Evolutionary conservation across 2,113 vertebrate species (phyloP).

Genomic region (Agapornis roseicollis): DNA sequence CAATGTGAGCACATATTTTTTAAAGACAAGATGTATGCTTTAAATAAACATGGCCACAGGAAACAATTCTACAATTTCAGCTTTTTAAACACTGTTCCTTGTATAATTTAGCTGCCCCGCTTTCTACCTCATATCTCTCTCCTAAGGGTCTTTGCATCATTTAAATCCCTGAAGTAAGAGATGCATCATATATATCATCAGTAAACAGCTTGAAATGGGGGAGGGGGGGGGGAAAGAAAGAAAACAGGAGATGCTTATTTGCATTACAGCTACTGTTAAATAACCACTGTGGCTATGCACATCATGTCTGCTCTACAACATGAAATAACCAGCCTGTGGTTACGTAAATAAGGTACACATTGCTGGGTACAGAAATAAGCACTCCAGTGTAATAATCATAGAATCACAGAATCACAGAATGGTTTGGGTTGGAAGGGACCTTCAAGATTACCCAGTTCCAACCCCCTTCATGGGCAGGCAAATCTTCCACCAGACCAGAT

Average conservation of each 20-base stretch:
- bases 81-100: neutral
- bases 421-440: neutral
- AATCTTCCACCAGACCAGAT: neutral
- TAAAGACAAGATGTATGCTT: neutral
- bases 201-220: neutral
- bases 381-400: neutral
- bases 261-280: neutral
- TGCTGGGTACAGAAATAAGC: neutral
- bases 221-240: neutral
- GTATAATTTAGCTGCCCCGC: neutral
- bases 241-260: neutral
- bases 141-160: neutral
- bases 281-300: neutral
- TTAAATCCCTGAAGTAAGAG: neutral
- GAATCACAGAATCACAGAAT: neutral
- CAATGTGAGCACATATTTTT: neutral
- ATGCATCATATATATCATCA: neutral
- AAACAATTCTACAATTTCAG: neutral
- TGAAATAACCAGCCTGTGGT: neutral
- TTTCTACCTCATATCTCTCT: neutral
- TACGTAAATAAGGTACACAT: neutral
- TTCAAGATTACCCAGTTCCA: neutral
- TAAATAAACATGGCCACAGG: neutral
- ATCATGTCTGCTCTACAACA: neutral
- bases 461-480: neutral